phyloP scores from a whole-genome alignment of 1,140 invertebrate species.

The Metaphire vulgaris region DNA sequence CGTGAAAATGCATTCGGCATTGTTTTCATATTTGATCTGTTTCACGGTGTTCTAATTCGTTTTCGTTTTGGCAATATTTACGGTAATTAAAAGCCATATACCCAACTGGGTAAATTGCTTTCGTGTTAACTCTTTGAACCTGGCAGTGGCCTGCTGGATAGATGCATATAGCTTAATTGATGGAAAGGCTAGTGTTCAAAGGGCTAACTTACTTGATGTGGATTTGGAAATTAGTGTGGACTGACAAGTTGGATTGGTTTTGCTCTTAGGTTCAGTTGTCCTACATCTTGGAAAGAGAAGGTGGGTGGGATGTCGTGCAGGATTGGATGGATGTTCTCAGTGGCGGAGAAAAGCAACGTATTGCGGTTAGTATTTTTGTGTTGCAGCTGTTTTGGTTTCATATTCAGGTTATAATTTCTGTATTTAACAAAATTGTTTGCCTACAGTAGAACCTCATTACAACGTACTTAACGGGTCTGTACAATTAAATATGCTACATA shows the following conservation, averaged over 20 bases:
- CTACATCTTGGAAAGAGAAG: constrained; percentile 78
- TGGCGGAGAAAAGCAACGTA: constrained; percentile 94
- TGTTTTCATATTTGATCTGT: neutral
- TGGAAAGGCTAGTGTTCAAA: neutral
- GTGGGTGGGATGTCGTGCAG: constrained; percentile 75
- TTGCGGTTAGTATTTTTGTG: constrained; percentile 59
- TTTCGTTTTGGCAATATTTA: neutral
- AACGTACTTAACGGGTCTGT: neutral
- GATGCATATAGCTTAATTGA: neutral
- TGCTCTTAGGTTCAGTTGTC: constrained; percentile 69
- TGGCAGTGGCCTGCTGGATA: neutral
- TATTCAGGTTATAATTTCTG: neutral
- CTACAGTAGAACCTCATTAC: neutral
- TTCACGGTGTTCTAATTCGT: neutral
- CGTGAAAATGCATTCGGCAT: neutral
- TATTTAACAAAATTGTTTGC: neutral
- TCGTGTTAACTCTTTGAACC: neutral
- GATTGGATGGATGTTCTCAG: constrained; percentile 98
- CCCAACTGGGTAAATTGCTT: neutral
- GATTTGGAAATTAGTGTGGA: neutral
- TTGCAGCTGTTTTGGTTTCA: neutral
- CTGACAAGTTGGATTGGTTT: neutral
- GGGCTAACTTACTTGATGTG: neutral
- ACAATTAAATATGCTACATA: neutral
- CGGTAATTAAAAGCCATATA: neutral